Conservation (phyloP, 2,888 invertebrate genomes). For the Phrixothrix hirtus region DNA sequence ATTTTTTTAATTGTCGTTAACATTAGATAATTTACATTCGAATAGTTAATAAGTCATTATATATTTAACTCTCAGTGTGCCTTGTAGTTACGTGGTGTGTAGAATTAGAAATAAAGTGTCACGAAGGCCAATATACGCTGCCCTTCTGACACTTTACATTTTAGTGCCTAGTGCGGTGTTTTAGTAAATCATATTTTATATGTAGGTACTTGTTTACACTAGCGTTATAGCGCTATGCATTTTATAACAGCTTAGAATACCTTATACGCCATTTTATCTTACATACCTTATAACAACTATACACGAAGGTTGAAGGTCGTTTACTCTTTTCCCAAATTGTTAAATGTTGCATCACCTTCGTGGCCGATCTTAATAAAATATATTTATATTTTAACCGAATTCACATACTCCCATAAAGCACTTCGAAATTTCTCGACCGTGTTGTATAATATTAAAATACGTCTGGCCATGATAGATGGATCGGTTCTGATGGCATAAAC, state of each 20-base stretch:
- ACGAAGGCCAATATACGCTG: slow-evolving; percentile 23
- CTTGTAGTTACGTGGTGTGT: slow-evolving; percentile 31
- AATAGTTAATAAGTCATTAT: slow-evolving; percentile 24
- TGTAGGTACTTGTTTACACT: slow-evolving; percentile 26
- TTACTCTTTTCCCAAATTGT: not conserved
- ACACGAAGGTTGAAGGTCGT: not conserved
- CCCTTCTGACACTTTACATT: slow-evolving; percentile 29
- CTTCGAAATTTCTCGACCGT: slow-evolving; percentile 29
- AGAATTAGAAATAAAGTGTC: slow-evolving; percentile 28
- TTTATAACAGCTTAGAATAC: slow-evolving; percentile 25
- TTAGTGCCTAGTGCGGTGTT: slow-evolving; percentile 31
- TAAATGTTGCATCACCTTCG: not conserved
- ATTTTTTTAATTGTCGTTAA: slow-evolving; percentile 7
- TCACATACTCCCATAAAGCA: slow-evolving; percentile 3
- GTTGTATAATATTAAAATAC: slow-evolving; percentile 49
- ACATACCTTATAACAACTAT: not conserved
- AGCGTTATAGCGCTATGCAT: slow-evolving; percentile 30
- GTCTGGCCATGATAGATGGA: slow-evolving; percentile 49
- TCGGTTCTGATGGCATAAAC: slow-evolving; percentile 38
- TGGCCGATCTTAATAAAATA: not conserved
- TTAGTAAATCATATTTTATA: slow-evolving; percentile 32
- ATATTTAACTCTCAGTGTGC: slow-evolving; percentile 29
- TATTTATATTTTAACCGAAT: not conserved
- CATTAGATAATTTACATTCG: slow-evolving; percentile 12
- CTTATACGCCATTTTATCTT: slow-evolving; percentile 5